Base-by-base conservation (phyloP, 2,888 invertebrate species). In the Rhamnusium bicolor region DNA sequence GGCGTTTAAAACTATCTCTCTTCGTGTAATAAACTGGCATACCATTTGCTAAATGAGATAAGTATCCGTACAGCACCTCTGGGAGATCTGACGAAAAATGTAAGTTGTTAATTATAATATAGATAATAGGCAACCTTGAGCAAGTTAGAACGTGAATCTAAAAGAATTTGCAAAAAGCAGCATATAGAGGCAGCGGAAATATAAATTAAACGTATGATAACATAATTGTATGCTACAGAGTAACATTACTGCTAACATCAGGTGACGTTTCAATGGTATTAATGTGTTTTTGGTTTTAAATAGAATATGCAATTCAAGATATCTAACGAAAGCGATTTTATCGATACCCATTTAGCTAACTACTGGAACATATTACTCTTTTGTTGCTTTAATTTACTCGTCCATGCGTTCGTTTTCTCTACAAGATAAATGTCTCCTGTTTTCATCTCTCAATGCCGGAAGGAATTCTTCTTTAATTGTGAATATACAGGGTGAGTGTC, bases 261-360 rank as follows among this genome's bases (percentile, higher is more conserved):
- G 54, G 53, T 65, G 74, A 74, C 74, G 69, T 74, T 63, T 71
- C 68, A 71, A 74, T 74, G 71, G 51, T 67, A 71, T 73, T 71
- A 70, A 73, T 70, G 62, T 19, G 40, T 66, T 71, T 71, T 71
- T 53, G 60, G 54, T 12, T 66, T 53, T n/a, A 58, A 53, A 66
- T 40, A 32, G 66, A 70, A 61, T 67, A 49, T 69, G 53, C 68
- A 71, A 65, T 69, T 27, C 40, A 40, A 51, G 58, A 58, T 60
- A 49, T 69, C 51, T 29, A 47, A 18, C 27, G 46, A 47, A 21
- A 58, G 49, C 60, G 71, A 71, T 71, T 60, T 47, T 71, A 71
- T 71, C 71, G 58, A 58, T 71, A n/a, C 18, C 66, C 29, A 60
- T 46, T 65, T 70, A 54, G 63, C 19, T 47, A 70, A 70, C 70